Conservation (phyloP, 2,797 vertebrate species). For the Tenualosa thibaudeaui region DNA sequence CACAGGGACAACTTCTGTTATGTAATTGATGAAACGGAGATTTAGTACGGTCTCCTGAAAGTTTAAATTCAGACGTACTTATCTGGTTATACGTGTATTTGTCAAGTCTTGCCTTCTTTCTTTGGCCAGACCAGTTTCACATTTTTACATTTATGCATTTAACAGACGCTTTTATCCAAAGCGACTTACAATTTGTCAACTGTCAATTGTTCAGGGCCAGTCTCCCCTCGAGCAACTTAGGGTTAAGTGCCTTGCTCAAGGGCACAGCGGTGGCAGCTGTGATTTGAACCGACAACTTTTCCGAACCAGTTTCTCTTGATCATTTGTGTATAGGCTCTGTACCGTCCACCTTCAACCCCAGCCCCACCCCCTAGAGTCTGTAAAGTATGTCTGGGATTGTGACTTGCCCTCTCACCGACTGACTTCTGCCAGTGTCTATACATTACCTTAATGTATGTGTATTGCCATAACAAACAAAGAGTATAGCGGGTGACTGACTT, state of each 20-base stretch:
- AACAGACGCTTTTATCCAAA: too few relatives aligned
- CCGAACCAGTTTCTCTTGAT: not conserved
- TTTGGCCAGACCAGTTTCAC: constrained; percentile 10
- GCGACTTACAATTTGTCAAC: too few relatives aligned
- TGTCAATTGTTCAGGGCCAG: too few relatives aligned
- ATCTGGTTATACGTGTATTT: not conserved
- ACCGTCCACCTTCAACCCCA: not conserved
- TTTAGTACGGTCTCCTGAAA: not conserved
- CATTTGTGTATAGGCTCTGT: not conserved
- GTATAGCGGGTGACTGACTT: not conserved
- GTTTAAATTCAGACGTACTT: not conserved
- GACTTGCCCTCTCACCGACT: not conserved
- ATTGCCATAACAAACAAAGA: not conserved
- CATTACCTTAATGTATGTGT: not conserved
- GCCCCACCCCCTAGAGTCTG: not conserved
- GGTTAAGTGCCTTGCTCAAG: too few relatives aligned
- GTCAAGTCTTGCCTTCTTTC: constrained; percentile 17
- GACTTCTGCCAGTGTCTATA: not conserved
- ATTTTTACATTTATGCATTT: too few relatives aligned
- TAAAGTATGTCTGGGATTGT: not conserved
- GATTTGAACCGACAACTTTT: too few relatives aligned
- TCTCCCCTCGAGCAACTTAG: too few relatives aligned
- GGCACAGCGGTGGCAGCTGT: too few relatives aligned
- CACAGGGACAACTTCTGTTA: not conserved
- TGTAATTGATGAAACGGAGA: not conserved